Conservation (phyloP, 2,888 invertebrate species). For the Drosophila lutescens region DNA sequence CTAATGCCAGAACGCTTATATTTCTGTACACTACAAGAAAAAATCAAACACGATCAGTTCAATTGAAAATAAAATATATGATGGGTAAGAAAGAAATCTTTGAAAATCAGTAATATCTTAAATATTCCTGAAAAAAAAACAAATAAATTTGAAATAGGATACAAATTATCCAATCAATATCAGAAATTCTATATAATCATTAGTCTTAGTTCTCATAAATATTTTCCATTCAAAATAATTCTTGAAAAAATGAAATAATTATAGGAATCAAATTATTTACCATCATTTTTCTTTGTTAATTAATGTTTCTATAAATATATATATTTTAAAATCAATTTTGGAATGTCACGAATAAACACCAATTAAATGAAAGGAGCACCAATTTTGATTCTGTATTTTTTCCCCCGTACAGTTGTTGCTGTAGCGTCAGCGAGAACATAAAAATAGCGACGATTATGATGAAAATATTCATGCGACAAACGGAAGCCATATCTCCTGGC, state of each 20-base stretch:
- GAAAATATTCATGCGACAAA: conserved; percentile 78
- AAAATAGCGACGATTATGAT: conserved; percentile 78
- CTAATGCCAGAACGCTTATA: conserved; percentile 47
- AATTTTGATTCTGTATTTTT: background rate
- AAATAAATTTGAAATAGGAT: too few relatives aligned
- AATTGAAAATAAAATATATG: background rate
- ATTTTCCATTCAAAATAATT: too few relatives aligned
- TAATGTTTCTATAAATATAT: background rate
- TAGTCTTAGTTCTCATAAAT: too few relatives aligned
- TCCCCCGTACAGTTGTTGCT: conserved; percentile 13
- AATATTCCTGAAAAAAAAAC: too few relatives aligned
- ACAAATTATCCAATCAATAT: background rate
- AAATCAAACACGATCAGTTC: background rate
- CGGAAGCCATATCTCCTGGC: conserved; percentile 53
- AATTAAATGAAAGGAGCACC: background rate
- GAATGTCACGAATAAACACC: background rate
- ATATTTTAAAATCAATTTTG: background rate
- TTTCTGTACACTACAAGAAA: background rate
- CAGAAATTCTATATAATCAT: too few relatives aligned
- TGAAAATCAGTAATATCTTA: too few relatives aligned
- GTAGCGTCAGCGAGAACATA: conserved; percentile 54
- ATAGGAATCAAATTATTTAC: background rate
- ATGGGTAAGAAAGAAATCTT: too few relatives aligned
- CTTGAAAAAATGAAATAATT: too few relatives aligned
- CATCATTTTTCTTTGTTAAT: background rate